These are phyloP conservation scores for Copsychus sechellarum DNA, from an alignment of 2,113 vertebrate genomes.

Conservation along the genomic window DNA sequence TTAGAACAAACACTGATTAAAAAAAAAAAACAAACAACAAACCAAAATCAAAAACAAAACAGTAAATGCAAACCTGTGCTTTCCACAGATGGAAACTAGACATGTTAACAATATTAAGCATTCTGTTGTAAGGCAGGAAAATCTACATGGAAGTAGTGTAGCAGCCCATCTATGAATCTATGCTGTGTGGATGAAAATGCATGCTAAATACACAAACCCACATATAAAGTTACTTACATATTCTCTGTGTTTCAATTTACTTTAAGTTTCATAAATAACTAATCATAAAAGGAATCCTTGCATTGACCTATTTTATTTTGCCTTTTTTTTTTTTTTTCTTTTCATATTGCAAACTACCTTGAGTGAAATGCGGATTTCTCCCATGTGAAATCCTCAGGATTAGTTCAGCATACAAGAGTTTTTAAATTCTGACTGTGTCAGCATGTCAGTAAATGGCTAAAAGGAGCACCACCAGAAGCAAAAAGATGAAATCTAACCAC, in stretches of 20 bases:
- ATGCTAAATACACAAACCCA: neutral
- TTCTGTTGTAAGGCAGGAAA: neutral
- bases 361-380: neutral
- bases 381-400: neutral
- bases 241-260: neutral
- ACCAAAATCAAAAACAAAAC: neutral
- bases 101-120: neutral
- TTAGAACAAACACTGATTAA: neutral
- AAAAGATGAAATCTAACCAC: neutral
- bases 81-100: neutral
- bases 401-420: neutral
- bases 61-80: neutral
- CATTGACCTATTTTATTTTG: neutral
- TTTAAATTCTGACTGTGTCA: neutral
- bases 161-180: accelerated
- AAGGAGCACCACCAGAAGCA: neutral
- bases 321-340: too few relatives aligned
- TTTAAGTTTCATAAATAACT: neutral
- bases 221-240: neutral
- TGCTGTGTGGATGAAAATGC: neutral
- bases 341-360: neutral
- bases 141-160: neutral
- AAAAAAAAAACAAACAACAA: neutral
- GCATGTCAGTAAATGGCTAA: neutral
- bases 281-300: neutral